phyloP scores from a whole-genome alignment of 2,888 invertebrate species.

The Heliconius cydno region DNA sequence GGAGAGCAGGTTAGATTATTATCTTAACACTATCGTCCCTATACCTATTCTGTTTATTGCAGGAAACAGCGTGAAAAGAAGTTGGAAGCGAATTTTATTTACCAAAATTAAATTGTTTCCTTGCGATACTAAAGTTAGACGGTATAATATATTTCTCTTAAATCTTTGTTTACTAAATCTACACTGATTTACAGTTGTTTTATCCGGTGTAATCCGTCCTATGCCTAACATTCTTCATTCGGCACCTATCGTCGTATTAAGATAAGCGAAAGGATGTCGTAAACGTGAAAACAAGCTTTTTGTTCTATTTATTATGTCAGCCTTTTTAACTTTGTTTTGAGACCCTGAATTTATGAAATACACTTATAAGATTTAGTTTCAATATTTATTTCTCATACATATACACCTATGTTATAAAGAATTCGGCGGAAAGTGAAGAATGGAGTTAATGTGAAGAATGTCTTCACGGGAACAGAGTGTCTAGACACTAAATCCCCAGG shows the following conservation, averaged over 20 bases:
- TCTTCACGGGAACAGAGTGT: too few species aligned
- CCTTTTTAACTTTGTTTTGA: constrained; percentile 56
- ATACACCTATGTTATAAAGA: not conserved
- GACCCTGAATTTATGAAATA: constrained; percentile 49
- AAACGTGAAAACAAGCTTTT: constrained; percentile 73
- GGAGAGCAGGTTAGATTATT: too few species aligned
- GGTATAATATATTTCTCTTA: constrained; percentile 42
- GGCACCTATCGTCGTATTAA: constrained; percentile 71
- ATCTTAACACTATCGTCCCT: too few species aligned
- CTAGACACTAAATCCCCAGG: too few species aligned
- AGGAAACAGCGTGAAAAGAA: not conserved
- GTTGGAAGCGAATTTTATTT: not conserved
- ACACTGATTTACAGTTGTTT: constrained; percentile 52
- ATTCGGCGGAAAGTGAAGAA: not conserved
- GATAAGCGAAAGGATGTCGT: constrained; percentile 74
- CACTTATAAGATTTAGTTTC: constrained; percentile 30
- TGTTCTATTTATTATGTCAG: constrained; percentile 61
- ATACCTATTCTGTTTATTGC: not conserved
- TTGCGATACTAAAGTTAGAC: constrained; percentile 33
- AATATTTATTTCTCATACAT: not conserved
- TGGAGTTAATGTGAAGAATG: too few species aligned
- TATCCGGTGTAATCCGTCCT: constrained; percentile 56
- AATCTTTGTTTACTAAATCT: constrained; percentile 51
- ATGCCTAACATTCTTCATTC: constrained; percentile 66
- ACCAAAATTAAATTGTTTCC: not conserved